phyloP scores from a whole-genome alignment of 1,140 invertebrate species.

The Manduca sexta region DNA sequence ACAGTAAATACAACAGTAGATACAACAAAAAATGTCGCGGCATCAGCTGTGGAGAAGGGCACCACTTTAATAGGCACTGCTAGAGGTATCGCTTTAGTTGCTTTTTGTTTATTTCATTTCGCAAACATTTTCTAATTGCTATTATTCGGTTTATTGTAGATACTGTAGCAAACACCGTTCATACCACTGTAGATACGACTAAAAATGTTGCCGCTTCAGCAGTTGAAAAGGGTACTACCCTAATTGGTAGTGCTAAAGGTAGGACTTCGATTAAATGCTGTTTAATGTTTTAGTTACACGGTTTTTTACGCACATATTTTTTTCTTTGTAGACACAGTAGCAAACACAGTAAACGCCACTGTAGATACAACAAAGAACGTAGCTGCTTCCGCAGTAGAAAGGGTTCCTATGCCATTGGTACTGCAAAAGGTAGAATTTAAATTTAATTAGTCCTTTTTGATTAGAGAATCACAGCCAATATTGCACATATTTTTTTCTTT shows the following conservation, averaged over 20 bases:
- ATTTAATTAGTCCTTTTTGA: background rate
- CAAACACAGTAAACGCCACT: slow-evolving; percentile 5
- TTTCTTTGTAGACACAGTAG: slow-evolving; percentile 12
- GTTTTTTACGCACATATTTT: background rate
- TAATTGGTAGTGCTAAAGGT: too few species aligned
- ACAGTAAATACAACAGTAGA: too few species aligned
- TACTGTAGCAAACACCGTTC: slow-evolving; percentile 9
- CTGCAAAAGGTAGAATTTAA: slow-evolving; percentile 18
- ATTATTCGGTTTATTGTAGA: too few species aligned
- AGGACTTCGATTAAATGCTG: too few species aligned
- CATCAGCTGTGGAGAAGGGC: too few species aligned
- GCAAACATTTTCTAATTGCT: background rate
- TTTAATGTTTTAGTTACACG: too few species aligned
- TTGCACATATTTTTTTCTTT: slow-evolving; percentile 1
- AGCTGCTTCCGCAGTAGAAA: slow-evolving; percentile 29
- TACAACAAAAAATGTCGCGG: too few species aligned
- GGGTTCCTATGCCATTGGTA: slow-evolving; percentile 18
- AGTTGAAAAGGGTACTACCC: too few species aligned
- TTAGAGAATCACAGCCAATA: background rate
- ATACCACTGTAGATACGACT: slow-evolving; percentile 9
- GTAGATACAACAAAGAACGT: slow-evolving; percentile 15
- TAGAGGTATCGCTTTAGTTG: too few species aligned
- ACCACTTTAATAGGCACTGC: too few species aligned
- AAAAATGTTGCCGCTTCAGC: too few species aligned
- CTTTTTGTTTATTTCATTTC: background rate